Evolutionary conservation across 2,113 vertebrate genomes (phyloP).

Genomic region (Bambusicola thoracicus): DNA sequence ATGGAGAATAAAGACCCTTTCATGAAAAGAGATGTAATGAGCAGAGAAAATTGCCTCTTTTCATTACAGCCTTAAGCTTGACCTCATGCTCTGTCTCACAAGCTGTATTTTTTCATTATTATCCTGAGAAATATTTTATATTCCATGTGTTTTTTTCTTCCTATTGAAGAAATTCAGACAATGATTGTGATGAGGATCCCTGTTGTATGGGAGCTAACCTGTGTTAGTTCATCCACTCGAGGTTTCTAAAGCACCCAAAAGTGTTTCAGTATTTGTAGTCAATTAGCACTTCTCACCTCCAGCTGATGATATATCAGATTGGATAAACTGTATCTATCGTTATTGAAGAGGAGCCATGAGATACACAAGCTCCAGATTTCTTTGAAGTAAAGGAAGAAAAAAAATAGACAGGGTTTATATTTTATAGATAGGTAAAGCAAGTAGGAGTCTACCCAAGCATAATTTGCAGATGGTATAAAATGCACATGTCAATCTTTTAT

Average conservation of each 20-base stretch:
- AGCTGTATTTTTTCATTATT: conserved; percentile 40
- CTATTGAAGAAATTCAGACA: conserved; percentile 25
- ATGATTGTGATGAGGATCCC: background rate
- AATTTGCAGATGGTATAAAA: background rate
- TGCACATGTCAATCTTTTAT: background rate
- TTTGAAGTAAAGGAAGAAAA: background rate
- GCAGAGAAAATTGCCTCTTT: conserved; percentile 53
- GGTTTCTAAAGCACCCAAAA: conserved; percentile 3
- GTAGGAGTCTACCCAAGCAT: background rate
- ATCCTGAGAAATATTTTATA: conserved; percentile 28
- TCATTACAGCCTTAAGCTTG: conserved; percentile 38
- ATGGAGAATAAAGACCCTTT: conserved; percentile 7
- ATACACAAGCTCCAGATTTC: background rate
- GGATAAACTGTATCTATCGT: background rate
- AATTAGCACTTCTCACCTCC: conserved; percentile 35
- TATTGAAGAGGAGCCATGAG: background rate
- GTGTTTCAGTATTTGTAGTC: background rate
- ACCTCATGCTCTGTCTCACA: conserved; percentile 27
- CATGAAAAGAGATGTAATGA: conserved; percentile 30
- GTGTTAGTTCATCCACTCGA: background rate
- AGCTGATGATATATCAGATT: background rate
- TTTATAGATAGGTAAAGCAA: background rate
- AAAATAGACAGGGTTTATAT: background rate
- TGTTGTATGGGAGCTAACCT: conserved; percentile 18
- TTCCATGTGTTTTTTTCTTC: conserved; percentile 24